These are phyloP conservation scores for Stratiolaelaps scimitus DNA, from an alignment of 1,140 invertebrate genomes.

Conservation along the genomic window DNA sequence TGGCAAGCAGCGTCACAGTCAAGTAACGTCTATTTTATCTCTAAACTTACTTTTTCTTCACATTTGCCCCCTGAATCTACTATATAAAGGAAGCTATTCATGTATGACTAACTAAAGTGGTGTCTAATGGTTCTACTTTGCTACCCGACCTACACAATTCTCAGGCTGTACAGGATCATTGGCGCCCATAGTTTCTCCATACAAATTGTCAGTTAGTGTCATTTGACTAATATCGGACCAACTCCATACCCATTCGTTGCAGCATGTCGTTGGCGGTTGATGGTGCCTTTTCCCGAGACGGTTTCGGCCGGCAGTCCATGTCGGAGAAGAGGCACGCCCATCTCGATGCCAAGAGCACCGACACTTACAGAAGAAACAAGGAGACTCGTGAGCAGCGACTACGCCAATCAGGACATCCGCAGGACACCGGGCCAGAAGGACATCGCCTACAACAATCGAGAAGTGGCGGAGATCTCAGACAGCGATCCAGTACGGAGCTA, in stretches of 20 bases:
- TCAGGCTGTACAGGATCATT: too few species aligned
- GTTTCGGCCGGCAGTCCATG: slow-evolving; percentile 87
- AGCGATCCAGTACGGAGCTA: slow-evolving; percentile 16
- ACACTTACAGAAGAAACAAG: slow-evolving; percentile 87
- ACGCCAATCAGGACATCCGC: background rate
- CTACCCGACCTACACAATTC: too few species aligned
- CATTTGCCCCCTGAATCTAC: too few species aligned
- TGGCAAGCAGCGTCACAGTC: background rate
- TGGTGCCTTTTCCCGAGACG: slow-evolving; percentile 54
- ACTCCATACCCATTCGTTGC: background rate
- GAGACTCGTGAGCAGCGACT: slow-evolving; percentile 45
- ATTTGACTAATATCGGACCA: too few species aligned
- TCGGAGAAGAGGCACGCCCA: slow-evolving; percentile 90
- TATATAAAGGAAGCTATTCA: too few species aligned
- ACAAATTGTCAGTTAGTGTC: too few species aligned
- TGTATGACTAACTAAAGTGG: too few species aligned
- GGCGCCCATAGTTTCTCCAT: too few species aligned
- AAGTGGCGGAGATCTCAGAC: slow-evolving; percentile 12
- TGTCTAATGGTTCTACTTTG: too few species aligned
- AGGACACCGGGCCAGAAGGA: background rate
- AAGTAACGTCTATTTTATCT: too few species aligned
- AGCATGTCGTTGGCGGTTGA: slow-evolving; percentile 26
- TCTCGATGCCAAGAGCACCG: slow-evolving; percentile 80
- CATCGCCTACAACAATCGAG: slow-evolving; percentile 9
- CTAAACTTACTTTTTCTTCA: too few species aligned